These are phyloP conservation scores for Leptodactylus fuscus DNA, from an alignment of 2,113 vertebrate genomes.

Conservation along the genomic window DNA sequence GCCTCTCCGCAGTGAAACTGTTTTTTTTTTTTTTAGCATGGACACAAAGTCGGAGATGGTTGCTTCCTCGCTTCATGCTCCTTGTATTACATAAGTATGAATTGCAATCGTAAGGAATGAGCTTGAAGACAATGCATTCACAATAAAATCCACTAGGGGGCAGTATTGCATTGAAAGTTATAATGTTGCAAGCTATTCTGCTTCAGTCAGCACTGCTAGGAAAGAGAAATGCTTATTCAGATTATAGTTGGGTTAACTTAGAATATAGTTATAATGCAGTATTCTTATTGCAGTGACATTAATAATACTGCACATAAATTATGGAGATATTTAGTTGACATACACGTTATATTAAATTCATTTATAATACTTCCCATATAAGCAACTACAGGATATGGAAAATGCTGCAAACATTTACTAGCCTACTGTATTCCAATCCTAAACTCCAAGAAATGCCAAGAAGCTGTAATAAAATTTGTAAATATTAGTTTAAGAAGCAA, in stretches of 20 bases:
- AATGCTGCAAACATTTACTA: background rate
- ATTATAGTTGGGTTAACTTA: background rate
- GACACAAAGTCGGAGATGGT: no score
- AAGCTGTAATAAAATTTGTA: no score
- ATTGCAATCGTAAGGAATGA: background rate
- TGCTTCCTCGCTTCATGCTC: background rate
- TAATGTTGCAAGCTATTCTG: background rate
- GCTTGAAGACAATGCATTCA: background rate
- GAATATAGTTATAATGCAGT: background rate
- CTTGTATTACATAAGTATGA: background rate
- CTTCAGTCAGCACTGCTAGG: background rate
- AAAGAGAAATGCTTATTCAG: background rate
- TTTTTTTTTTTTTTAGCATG: no score
- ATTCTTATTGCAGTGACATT: background rate
- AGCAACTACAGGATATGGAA: background rate
- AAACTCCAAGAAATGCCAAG: no score
- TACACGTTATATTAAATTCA: background rate
- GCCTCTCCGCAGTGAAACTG: no score
- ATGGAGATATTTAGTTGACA: background rate
- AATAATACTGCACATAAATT: background rate
- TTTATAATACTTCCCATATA: background rate
- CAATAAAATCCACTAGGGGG: background rate
- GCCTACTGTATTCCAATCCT: background rate
- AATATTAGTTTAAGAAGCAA: no score
- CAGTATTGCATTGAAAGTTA: background rate